Base-by-base conservation (phyloP, 2,797 vertebrate species). In the Cryptoprocta ferox region DNA sequence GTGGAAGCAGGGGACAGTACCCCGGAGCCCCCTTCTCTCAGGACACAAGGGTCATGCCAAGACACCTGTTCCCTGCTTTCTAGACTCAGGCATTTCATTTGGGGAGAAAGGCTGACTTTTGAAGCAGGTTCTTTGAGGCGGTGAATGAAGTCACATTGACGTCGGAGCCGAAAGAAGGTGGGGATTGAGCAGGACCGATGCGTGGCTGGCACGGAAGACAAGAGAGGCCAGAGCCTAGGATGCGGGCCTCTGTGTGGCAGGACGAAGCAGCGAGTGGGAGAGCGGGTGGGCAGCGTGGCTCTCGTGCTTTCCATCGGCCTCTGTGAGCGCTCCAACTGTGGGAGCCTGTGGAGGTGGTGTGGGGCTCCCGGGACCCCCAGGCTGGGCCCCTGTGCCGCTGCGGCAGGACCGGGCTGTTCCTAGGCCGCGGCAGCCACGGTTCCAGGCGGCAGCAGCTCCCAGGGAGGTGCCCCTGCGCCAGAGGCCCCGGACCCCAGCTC, bases 61-160 rank as follows among this genome's bases (percentile, higher is more conserved):
- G 59, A 73, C 13, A 28, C 39, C 30, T 39, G 28, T 10, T 42
- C 3, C 28, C 71, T 83, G 45, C 71, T 78, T 87, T 79, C 35
- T 73, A 83, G 61, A 79, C 32, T 66, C 50, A 12, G n/a, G 21
- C 28, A 48, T 79, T 96, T 95, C 85, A 68, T 39, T 68, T 66
- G 63, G 35, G 61, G 18, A 83, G 86, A 83, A 73, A 68, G 15
- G 14, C 30, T 56, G 53, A 37, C 21, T 35, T 70, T 91, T 70
- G 66, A 76, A 89, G 37, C 71, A 73, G 37, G 32, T 21, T 71
- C 48, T 80, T 15, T 32, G 53, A 32, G 21, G n/a, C 50, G 59
- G n/a, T 35, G 56, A 86, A 65, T 21, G 30, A 70, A 83, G 35
- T 80, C 61, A 35, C n/a, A 1, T 42, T n/a, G 82, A 91, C 48